Evolutionary conservation across 2,888 invertebrate genomes (phyloP).

Genomic region (Lithophane socia): DNA sequence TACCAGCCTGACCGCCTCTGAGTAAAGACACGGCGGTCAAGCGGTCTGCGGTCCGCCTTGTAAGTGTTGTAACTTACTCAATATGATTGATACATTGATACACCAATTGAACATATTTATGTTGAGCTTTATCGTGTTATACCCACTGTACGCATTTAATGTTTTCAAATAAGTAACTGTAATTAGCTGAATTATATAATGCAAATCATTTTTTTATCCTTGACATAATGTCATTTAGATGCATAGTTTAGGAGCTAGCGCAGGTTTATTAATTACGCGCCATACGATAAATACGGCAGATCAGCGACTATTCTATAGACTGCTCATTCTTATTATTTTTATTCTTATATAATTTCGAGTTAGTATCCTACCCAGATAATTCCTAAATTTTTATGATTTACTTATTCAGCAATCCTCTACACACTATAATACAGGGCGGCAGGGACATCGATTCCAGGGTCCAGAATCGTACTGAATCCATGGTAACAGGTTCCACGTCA

Average conservation of each 20-base stretch:
- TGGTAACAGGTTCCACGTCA: too few species aligned
- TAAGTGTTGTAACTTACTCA: too few species aligned
- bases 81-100: too few species aligned
- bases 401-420: neutral
- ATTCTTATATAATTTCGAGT: too few species aligned
- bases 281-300: neutral
- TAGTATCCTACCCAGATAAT: neutral
- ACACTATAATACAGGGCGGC: neutral
- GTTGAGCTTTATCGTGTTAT: neutral
- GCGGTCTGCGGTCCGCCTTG: slow-evolving; percentile 1
- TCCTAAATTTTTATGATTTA: neutral
- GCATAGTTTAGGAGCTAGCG: neutral
- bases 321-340: too few species aligned
- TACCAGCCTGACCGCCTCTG: neutral
- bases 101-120: neutral
- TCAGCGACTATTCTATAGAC: neutral
- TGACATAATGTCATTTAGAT: neutral
- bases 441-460: neutral
- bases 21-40: slow-evolving; percentile 5
- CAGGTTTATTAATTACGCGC: too few species aligned
- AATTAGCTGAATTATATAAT: neutral
- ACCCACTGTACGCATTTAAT: neutral
- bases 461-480: too few species aligned
- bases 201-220: neutral
- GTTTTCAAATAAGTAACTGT: neutral